Base-by-base conservation (phyloP, 2,888 invertebrate genomes). In the Rhimphoctona megacephalus region DNA sequence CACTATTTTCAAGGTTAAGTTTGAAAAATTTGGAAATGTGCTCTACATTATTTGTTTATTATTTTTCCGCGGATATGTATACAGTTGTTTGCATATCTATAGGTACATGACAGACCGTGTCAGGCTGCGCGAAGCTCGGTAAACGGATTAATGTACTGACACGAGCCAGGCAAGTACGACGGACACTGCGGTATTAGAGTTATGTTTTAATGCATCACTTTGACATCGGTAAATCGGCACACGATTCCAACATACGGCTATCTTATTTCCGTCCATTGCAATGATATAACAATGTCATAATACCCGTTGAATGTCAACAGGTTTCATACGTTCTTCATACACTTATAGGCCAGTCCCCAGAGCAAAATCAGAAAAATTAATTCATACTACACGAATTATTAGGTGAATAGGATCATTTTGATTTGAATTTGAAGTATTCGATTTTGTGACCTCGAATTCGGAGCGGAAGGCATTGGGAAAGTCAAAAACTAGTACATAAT, bases 191-290 rank as follows among this genome's bases (percentile, higher is more conserved):
- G 86, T 78, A 86, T 81, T 83, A 78, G 73, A 81, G 78, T 83
- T 86, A 86, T 86, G 86, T 86, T 86, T 86, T 81, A 83, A 83
- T 86, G 86, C 86, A 83, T 86, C 86, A 86, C 86, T 83, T 83
- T 81, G 86, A 73, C 81, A 83, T 77, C 69, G 30, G 69, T 33
- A 61, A 49, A 54, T 57, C 52, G 69, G 70, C 66, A 83, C 80
- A 80, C 80, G 69, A 73, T 82, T 83, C 46, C 69, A 66, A 76
- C 79, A 46, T 66, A 85, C 74, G 8, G 33, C 14, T 61, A 82
- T 85, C 79, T 76, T 39, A 66, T 80, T 85, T 76, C 73, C 79
- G 36, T 70, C 73, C 43, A 22, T 73, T 64, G 78, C 66, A 73
- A 81, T 77, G 43, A 66, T 17, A 43, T 43, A 74, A 64, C 49